A percentile compares a stretch with the other conserved stretches of the same genome.
These are phyloP conservation scores for Kradibia gibbosae DNA, from an alignment of 1,140 invertebrate species.

Conservation along the genomic window DNA sequence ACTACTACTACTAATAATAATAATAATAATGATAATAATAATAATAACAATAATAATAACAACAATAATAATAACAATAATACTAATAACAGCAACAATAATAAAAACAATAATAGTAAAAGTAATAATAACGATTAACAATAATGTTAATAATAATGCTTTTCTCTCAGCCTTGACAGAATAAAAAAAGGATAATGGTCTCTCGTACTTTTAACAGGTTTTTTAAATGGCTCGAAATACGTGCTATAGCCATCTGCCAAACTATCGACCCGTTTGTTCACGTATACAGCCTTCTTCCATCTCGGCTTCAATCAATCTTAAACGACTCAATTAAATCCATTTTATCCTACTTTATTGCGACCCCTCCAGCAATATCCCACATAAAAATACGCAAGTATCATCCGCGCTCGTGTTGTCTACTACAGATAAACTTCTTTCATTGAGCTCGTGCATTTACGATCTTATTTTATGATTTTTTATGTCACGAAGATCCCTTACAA, in stretches of 20 bases:
- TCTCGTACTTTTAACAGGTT: background rate
- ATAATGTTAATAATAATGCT: no score
- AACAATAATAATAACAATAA: no score
- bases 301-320: background rate
- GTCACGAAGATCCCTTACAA: background rate
- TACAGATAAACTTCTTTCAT: background rate
- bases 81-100: no score
- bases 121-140: no score
- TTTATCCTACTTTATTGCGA: constrained; percentile 11
- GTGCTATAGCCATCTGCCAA: background rate
- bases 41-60: no score
- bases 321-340: constrained; percentile 15
- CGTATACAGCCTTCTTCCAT: background rate
- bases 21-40: no score
- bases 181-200: background rate
- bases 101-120: no score
- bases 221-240: background rate
- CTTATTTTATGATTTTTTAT: background rate
- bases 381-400: background rate
- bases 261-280: background rate
- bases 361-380: background rate
- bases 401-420: background rate
- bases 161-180: background rate
- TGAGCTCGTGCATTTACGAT: background rate
- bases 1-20: no score